Conservation (phyloP, 2,888 invertebrate species). For the Drosophila rubida region DNA sequence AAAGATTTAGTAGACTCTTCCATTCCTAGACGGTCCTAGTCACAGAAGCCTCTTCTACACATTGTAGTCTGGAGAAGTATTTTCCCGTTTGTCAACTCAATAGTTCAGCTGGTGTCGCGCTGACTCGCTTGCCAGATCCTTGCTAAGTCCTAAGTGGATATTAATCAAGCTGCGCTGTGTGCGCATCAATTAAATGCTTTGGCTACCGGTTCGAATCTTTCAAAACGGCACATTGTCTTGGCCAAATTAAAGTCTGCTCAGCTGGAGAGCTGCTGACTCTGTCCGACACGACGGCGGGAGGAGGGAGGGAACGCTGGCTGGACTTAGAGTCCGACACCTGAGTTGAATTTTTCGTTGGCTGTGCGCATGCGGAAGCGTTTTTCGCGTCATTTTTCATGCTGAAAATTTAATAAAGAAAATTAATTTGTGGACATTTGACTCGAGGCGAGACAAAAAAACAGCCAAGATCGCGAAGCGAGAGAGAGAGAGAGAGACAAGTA, state of each 20-base stretch:
- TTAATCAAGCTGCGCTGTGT: slow-evolving; percentile 61
- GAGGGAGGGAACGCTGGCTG: slow-evolving; percentile 13
- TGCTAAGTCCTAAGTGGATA: slow-evolving; percentile 16
- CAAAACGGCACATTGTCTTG: slow-evolving; percentile 77
- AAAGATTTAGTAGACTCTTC: no score
- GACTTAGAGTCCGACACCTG: slow-evolving; percentile 64
- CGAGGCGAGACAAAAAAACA: slow-evolving; percentile 65
- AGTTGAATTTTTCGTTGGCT: slow-evolving; percentile 51
- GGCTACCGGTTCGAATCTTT: slow-evolving; percentile 64
- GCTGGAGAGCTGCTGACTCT: slow-evolving; percentile 25
- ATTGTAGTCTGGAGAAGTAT: neutral
- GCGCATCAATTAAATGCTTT: slow-evolving; percentile 67
- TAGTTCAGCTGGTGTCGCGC: slow-evolving; percentile 2
- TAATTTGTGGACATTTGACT: slow-evolving; percentile 81
- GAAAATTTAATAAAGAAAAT: slow-evolving; percentile 81
- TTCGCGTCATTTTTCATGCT: slow-evolving; percentile 80
- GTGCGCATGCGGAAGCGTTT: slow-evolving; percentile 79
- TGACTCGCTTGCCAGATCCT: no score
- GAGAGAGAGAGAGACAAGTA: slow-evolving; percentile 15
- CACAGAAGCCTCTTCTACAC: neutral
- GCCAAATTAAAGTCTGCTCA: slow-evolving; percentile 67
- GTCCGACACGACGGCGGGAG: neutral
- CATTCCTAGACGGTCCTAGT: no score
- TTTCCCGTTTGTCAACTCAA: neutral
- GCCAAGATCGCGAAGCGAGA: neutral